Percentiles rank a stretch among this genome's conserved stretches.
Evolutionary conservation across 2,888 invertebrate species (phyloP).

Genomic region (Eupithecia abbreviata): DNA sequence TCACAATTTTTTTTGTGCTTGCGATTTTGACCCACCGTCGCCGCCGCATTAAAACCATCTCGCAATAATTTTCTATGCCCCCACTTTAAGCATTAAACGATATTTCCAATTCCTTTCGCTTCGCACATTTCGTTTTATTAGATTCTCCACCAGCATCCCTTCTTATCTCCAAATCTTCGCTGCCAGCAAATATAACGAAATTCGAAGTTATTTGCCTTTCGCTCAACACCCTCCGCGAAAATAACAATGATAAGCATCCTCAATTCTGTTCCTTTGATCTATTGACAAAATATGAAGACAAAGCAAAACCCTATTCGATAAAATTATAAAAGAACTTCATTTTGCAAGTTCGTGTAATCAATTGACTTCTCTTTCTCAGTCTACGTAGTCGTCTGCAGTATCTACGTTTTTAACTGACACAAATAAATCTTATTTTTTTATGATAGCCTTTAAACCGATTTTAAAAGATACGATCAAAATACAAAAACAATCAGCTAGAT

Average conservation of each 20-base stretch:
- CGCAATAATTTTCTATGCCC: conserved; percentile 35
- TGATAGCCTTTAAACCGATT: not conserved
- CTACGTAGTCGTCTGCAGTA: too few relatives aligned
- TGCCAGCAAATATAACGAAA: conserved; percentile 72
- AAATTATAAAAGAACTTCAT: not conserved
- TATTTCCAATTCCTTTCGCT: conserved; percentile 66
- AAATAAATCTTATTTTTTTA: not conserved
- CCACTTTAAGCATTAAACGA: conserved; percentile 54
- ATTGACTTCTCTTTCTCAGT: not conserved
- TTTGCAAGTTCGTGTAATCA: not conserved
- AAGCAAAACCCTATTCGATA: not conserved
- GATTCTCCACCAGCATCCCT: conserved; percentile 63
- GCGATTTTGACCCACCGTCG: not conserved
- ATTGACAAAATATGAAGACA: not conserved
- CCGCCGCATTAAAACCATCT: not conserved
- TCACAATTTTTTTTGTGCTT: not conserved
- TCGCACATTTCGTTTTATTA: conserved; percentile 64
- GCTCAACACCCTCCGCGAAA: conserved; percentile 50
- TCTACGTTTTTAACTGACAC: not conserved
- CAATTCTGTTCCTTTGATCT: conserved; percentile 40
- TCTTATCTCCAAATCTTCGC: conserved; percentile 64
- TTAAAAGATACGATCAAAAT: not conserved
- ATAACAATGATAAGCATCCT: conserved; percentile 60
- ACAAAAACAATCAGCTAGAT: not conserved
- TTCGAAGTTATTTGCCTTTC: conserved; percentile 68